Evolutionary conservation across 92 coral and sea anemone species (phyloP).

Genomic region (Pocillopora meandrina): DNA sequence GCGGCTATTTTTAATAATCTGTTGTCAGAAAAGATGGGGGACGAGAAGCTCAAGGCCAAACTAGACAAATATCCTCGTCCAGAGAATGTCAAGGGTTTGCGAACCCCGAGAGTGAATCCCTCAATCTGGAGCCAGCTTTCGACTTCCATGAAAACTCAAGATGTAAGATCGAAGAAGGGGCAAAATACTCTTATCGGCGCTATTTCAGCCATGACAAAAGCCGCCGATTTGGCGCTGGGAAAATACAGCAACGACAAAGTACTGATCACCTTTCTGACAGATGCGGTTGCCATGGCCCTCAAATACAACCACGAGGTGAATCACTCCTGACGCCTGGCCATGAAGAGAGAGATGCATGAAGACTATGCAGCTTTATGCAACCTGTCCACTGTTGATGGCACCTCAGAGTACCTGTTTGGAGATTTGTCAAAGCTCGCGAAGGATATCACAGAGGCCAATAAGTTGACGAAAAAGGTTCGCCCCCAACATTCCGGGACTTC

Average conservation of each 20-base stretch:
- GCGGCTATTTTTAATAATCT: conserved; percentile 45
- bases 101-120: conserved; percentile 41
- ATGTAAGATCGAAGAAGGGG: conserved; percentile 41
- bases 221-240: conserved; percentile 49
- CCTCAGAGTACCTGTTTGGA: conserved; percentile 38
- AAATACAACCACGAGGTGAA: conserved; percentile 52
- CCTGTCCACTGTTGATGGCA: conserved; percentile 27
- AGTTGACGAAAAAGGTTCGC: conserved; percentile 47
- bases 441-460: conserved; percentile 37
- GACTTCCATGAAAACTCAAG: conserved; percentile 18
- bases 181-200: conserved; percentile 35
- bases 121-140: conserved; percentile 56
- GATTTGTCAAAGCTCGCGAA: conserved; percentile 43
- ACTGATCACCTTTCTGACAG: conserved; percentile 44
- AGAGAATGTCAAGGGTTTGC: conserved; percentile 32
- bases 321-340: conserved; percentile 48
- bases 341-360: conserved; percentile 42
- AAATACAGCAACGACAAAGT: conserved; percentile 48
- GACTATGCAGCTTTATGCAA: conserved; percentile 55
- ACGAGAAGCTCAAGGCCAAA: conserved; percentile 44
- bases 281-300: conserved; percentile 62
- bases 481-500: conserved; percentile 25
- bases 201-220: conserved; percentile 37
- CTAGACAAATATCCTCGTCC: conserved; percentile 27
- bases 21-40: conserved; percentile 37